phyloP scores from a whole-genome alignment of 2,797 vertebrate species.

The Syngnathus rostellatus region DNA sequence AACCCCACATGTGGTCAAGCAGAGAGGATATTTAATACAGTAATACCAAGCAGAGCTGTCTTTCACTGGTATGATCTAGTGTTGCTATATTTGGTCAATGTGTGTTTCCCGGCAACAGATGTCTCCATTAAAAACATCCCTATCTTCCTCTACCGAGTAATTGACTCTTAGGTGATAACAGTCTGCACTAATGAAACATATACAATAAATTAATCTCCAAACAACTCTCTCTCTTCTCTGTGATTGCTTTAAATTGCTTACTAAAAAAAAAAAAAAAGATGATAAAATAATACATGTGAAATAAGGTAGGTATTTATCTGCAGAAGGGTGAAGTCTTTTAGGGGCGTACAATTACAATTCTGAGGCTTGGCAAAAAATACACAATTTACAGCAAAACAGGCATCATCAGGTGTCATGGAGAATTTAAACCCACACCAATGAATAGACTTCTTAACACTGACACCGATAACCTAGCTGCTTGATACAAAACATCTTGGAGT shows the following conservation, averaged over 20 bases:
- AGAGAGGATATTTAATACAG: not conserved
- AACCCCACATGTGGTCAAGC: not conserved
- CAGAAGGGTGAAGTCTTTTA: not conserved
- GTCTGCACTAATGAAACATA: constrained; percentile 39
- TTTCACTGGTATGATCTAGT: not conserved
- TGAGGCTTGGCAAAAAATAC: not conserved
- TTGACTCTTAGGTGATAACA: constrained; percentile 39
- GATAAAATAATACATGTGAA: not conserved
- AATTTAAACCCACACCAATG: too few species aligned
- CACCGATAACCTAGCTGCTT: not conserved
- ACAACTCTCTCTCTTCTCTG: not conserved
- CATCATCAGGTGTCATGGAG: not conserved
- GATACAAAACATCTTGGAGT: too few species aligned
- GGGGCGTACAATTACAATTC: not conserved
- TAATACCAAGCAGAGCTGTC: not conserved
- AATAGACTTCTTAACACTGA: not conserved
- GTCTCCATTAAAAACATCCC: constrained; percentile 22
- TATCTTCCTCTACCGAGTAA: constrained; percentile 32
- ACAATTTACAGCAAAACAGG: not conserved
- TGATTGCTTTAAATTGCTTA: not conserved
- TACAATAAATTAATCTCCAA: constrained; percentile 5
- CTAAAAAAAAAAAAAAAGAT: not conserved
- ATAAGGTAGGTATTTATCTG: not conserved
- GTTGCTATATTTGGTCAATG: constrained; percentile 2
- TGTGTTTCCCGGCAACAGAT: constrained; percentile 22